Evolutionary conservation across 2,797 vertebrate genomes (phyloP), one percentile per base, ranked within the genome.

Genomic region (Ibycter americanus): DNA sequence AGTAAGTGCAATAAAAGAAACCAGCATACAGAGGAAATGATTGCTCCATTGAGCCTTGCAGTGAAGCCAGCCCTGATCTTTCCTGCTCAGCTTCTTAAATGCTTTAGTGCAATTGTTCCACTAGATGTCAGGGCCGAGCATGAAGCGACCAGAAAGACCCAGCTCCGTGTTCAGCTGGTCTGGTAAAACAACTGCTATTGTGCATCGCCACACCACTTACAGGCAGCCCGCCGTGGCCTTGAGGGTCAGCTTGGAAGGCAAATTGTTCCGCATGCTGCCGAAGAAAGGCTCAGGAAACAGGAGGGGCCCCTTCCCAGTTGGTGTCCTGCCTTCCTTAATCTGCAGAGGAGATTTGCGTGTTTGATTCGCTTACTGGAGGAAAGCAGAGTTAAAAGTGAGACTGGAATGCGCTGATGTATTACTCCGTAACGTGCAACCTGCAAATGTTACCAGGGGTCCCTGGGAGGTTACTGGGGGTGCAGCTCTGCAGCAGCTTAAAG

Each of bases 71-170:
- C 31, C 40, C 63, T 27, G 54, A 21, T 59, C 38, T 67, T 42
- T 59, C 2, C 44, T 1, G 56, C 77, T n/a, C 59, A 14, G 59
- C 32, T 52, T n/a, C 73, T 46, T 46, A 79, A 49, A 12, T 90
- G 98, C 89, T 88, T 83, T 98, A 79, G 77, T 95, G 76, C 56
- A 54, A 54, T 79, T 27, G 38, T 89, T 95, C 98, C 98, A 97
- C 97, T 96, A 98, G 98, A 94, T 98, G 98, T 98, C 98, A 97
- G 97, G 49, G 97, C 92, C 91, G 98, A 98, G 97, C 97, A 52
- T 2, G 25, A 81, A 96, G 89, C n/a, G 8, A 34, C 15, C 36
- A 18, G 73, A 21, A 1, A 40, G 63, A 16, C 12, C 9, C 12
- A 8, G 31, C 22, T 56, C 42, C 32, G 26, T 27, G 47, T 42